A percentile compares a stretch with the other conserved stretches of the same genome.
Conservation (phyloP, 2,797 vertebrate genomes). For the Clarias laeviceps region DNA sequence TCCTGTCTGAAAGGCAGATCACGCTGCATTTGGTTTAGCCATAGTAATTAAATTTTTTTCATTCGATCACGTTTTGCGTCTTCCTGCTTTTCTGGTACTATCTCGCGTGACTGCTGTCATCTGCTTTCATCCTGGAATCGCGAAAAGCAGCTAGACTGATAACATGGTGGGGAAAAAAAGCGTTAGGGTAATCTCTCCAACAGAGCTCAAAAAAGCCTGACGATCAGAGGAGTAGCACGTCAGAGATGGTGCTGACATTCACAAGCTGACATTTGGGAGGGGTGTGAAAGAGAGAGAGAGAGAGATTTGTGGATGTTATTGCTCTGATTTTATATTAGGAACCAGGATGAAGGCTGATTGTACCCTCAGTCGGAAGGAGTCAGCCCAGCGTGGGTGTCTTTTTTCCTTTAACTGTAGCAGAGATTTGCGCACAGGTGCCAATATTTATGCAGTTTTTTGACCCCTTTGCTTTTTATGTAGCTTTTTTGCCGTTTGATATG, state of each 20-base stretch:
- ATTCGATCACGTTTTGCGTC: conserved; percentile 29
- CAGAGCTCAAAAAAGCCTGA: conserved; percentile 61
- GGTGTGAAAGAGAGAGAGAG: not conserved
- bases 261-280: conserved; percentile 69
- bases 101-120: conserved; percentile 38
- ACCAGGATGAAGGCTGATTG: conserved; percentile 30
- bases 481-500: not conserved
- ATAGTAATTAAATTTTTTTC: conserved; percentile 37
- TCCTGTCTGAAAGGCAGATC: conserved; percentile 13
- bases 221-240: conserved; percentile 63
- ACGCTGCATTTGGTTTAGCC: conserved; percentile 7
- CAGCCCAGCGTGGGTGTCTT: not conserved
- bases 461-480: not conserved
- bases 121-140: conserved; percentile 43
- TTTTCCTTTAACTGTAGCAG: not conserved
- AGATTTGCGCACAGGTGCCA: not conserved
- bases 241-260: conserved; percentile 63
- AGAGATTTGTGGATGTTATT: not conserved
- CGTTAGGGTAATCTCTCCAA: conserved; percentile 59
- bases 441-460: too few relatives aligned
- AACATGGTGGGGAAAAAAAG: conserved; percentile 55
- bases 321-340: conserved; percentile 21
- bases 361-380: not conserved
- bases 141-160: conserved; percentile 60
- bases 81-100: conserved; percentile 13